These are phyloP conservation scores for Drosophila elegans DNA, from an alignment of 1,140 invertebrate species.

Conservation along the genomic window DNA sequence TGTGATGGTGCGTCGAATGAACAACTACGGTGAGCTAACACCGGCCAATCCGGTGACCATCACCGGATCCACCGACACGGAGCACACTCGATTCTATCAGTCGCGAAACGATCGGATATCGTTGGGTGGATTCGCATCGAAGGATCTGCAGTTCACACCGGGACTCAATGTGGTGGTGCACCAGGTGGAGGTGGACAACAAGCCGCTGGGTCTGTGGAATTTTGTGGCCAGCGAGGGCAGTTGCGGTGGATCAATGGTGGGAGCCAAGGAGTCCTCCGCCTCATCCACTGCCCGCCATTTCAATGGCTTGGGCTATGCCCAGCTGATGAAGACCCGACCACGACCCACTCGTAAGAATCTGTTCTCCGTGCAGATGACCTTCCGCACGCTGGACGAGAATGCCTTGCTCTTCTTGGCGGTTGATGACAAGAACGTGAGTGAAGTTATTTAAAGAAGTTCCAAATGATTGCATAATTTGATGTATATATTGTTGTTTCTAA, in stretches of 20 bases:
- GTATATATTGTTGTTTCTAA: no score
- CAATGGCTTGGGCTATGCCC: constrained; percentile 92
- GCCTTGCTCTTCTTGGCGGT: constrained; percentile 93
- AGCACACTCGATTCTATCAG: constrained; percentile 77
- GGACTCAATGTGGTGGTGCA: constrained; percentile 91
- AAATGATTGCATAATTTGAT: no score
- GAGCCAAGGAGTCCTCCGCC: constrained; percentile 69
- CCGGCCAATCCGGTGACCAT: constrained; percentile 50
- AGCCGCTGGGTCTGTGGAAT: constrained; percentile 94
- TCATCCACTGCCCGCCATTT: constrained; percentile 86
- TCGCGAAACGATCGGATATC: constrained; percentile 86
- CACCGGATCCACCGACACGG: constrained; percentile 64
- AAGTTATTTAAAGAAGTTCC: no score
- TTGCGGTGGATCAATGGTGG: constrained; percentile 86
- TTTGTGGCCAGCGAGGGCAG: constrained; percentile 88
- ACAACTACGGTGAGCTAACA: constrained; percentile 69
- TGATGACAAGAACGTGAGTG: constrained; percentile 88
- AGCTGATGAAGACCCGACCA: constrained; percentile 87
- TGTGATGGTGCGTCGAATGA: constrained; percentile 78
- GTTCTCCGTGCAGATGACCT: constrained; percentile 92
- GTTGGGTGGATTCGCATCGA: constrained; percentile 86
- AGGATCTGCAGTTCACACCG: constrained; percentile 80
- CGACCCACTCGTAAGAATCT: constrained; percentile 89
- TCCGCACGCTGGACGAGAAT: constrained; percentile 95
- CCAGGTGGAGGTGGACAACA: constrained; percentile 91